A percentile compares a stretch with the other conserved stretches of the same genome.
These are phyloP conservation scores for Lucifuga dentata DNA, from an alignment of 2,113 vertebrate genomes.

Conservation along the genomic window DNA sequence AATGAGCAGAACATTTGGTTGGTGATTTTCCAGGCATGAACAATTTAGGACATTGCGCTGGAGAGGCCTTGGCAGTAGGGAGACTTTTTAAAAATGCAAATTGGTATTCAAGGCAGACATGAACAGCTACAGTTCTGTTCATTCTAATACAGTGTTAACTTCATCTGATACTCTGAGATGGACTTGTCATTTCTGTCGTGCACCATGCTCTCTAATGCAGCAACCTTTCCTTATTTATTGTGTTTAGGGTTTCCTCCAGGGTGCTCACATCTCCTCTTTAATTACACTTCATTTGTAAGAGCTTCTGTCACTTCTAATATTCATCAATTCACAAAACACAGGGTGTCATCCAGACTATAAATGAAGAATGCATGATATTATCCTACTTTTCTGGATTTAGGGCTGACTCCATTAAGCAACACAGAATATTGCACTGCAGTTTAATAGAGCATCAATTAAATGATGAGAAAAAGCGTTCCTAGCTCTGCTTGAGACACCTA, in stretches of 20 bases:
- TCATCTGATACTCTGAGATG: conserved; percentile 55
- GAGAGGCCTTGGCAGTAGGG: conserved; percentile 73
- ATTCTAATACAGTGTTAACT: conserved; percentile 71
- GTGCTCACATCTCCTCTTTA: conserved; percentile 46
- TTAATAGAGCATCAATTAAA: conserved; percentile 74
- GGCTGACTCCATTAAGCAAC: conserved; percentile 65
- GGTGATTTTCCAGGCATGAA: conserved; percentile 83
- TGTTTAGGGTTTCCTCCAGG: conserved; percentile 48
- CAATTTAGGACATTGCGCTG: conserved; percentile 74
- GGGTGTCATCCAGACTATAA: conserved; percentile 60
- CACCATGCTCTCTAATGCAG: conserved; percentile 31
- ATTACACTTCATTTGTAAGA: conserved; percentile 53
- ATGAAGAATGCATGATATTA: conserved; percentile 65
- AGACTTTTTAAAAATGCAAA: conserved; percentile 83
- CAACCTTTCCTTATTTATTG: conserved; percentile 50
- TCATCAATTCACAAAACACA: conserved; percentile 42
- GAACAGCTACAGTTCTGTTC: conserved; percentile 71
- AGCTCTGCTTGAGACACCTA: conserved; percentile 54
- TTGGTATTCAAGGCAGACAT: conserved; percentile 80
- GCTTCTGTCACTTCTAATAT: conserved; percentile 37
- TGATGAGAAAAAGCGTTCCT: conserved; percentile 52
- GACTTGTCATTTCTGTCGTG: conserved; percentile 62
- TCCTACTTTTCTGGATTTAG: conserved; percentile 61
- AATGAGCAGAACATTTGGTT: conserved; percentile 79
- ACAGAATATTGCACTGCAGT: conserved; percentile 61